phyloP scores from a whole-genome alignment of 2,888 invertebrate species.

The Elegia similella region DNA sequence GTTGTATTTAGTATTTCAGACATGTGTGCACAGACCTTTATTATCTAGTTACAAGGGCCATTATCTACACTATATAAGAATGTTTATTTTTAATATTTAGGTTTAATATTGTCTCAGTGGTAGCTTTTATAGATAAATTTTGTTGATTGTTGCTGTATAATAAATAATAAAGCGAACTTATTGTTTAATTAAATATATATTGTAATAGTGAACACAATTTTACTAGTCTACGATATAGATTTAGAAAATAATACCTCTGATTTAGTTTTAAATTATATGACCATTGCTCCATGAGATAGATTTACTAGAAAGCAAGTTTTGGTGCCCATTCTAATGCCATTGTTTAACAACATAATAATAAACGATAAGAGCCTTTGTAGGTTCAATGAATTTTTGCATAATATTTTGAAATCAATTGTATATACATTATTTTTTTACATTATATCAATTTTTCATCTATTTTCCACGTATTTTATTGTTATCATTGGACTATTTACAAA shows the following conservation, averaged over 20 bases:
- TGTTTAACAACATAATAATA: constrained; percentile 1
- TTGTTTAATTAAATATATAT: constrained; percentile 24
- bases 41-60: constrained; percentile 16
- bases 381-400: background rate
- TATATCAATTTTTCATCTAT: background rate
- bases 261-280: constrained; percentile 40
- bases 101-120: constrained; percentile 35
- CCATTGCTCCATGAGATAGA: constrained; percentile 13
- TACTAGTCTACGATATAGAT: constrained; percentile 69
- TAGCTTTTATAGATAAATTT: constrained; percentile 42
- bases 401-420: constrained; percentile 2
- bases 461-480: background rate
- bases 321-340: constrained; percentile 9
- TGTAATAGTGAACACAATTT: constrained; percentile 60
- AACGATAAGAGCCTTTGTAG: background rate
- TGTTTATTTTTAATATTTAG: constrained; percentile 9
- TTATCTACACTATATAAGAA: constrained; percentile 15
- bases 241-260: constrained; percentile 65
- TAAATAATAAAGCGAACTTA: constrained; percentile 34
- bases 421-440: background rate
- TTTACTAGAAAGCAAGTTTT: constrained; percentile 1
- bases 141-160: constrained; percentile 52
- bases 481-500: too few relatives aligned
- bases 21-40: background rate
- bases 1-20: too few relatives aligned